Conservation (phyloP, 2,797 vertebrate species). For the Xenentodon cancila region DNA sequence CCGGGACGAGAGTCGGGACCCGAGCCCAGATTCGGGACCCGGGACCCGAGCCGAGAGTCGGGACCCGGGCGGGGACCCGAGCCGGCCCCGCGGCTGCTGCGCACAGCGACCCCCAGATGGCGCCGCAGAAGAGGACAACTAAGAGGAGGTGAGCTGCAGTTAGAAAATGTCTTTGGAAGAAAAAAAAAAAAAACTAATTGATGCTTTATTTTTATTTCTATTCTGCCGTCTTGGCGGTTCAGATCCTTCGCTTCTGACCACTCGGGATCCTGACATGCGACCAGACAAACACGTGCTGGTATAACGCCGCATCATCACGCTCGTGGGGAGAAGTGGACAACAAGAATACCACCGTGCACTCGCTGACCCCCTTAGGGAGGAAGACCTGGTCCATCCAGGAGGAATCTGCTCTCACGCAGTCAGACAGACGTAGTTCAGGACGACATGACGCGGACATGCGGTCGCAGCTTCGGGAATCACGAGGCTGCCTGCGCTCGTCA, state of each 20-base stretch:
- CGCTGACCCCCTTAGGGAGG: slow-evolving; percentile 29
- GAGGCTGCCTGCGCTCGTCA: slow-evolving; percentile 16
- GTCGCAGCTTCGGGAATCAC: slow-evolving; percentile 38
- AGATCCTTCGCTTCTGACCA: slow-evolving; percentile 9
- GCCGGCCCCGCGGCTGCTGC: no score
- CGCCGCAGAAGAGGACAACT: slow-evolving; percentile 20
- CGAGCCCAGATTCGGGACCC: no score
- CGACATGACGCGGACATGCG: slow-evolving; percentile 46
- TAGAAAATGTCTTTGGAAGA: slow-evolving; percentile 57
- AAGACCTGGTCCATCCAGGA: slow-evolving; percentile 12
- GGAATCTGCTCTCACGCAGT: slow-evolving; percentile 22
- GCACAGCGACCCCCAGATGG: slow-evolving; percentile 32
- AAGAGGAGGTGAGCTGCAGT: slow-evolving; percentile 15
- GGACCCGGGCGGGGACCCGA: no score
- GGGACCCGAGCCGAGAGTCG: no score
- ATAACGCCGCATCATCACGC: slow-evolving; percentile 63
- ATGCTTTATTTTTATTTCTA: slow-evolving; percentile 19
- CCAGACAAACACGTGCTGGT: slow-evolving; percentile 22
- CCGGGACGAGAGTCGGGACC: no score
- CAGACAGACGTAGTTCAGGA: slow-evolving; percentile 21
- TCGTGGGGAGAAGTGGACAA: slow-evolving; percentile 38
- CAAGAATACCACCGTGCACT: slow-evolving; percentile 59
- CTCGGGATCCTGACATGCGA: slow-evolving; percentile 6
- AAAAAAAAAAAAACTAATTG: slow-evolving; percentile 20
- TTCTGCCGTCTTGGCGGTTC: slow-evolving; percentile 16